A percentile compares a stretch with the other conserved stretches of the same genome.
phyloP scores from a whole-genome alignment of 2,888 invertebrate species.

The Acleris sparsana region DNA sequence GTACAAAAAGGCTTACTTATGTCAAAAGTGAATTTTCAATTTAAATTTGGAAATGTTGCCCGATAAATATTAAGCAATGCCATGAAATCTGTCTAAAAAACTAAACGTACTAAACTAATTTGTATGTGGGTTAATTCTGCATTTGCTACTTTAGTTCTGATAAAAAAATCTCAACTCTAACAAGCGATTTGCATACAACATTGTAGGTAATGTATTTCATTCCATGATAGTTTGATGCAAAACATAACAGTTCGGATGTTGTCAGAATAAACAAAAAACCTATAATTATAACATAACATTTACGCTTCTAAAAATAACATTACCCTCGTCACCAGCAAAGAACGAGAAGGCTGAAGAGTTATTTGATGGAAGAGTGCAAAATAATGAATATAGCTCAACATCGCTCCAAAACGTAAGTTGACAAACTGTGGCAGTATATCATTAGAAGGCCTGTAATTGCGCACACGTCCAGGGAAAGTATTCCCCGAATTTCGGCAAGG shows the following conservation, averaged over 20 bases:
- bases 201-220: too few species aligned
- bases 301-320: too few species aligned
- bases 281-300: too few species aligned
- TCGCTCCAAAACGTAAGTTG: conserved; percentile 26
- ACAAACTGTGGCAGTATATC: conserved; percentile 53
- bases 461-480: conserved; percentile 66
- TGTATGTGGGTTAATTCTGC: too few species aligned
- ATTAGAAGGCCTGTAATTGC: conserved; percentile 71
- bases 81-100: not conserved
- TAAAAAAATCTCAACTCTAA: too few species aligned
- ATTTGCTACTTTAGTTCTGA: too few species aligned
- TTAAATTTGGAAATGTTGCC: conserved; percentile 9
- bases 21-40: conserved; percentile 4
- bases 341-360: not conserved
- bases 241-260: too few species aligned
- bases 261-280: too few species aligned
- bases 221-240: too few species aligned
- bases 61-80: conserved; percentile 6
- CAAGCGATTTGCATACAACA: too few species aligned
- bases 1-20: not conserved
- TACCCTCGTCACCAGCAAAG: too few species aligned
- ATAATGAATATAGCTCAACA: conserved; percentile 32
- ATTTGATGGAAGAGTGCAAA: conserved; percentile 16
- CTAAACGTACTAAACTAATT: too few species aligned
- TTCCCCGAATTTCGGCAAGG: conserved; percentile 65